A percentile compares a stretch with the other conserved stretches of the same genome.
These are phyloP conservation scores for Anoncus sp. DNA, from an alignment of 2,888 invertebrate genomes.

Conservation along the genomic window DNA sequence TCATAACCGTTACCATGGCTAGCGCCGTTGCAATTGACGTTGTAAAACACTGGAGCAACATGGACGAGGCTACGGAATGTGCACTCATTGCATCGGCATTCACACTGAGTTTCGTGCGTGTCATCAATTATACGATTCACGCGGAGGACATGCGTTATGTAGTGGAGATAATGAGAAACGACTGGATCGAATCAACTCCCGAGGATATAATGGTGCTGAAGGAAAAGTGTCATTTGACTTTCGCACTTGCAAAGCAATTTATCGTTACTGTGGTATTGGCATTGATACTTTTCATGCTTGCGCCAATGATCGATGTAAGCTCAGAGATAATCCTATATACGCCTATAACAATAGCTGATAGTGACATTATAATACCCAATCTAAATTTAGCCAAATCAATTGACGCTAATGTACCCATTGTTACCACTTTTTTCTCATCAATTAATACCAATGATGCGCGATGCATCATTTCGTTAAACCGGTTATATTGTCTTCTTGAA, in stretches of 20 bases:
- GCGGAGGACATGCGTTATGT: slow-evolving; percentile 72
- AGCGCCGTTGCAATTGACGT: slow-evolving; percentile 67
- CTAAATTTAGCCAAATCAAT: no score
- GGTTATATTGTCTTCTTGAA: no score
- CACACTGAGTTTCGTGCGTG: slow-evolving; percentile 70
- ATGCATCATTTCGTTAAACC: no score
- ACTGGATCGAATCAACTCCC: slow-evolving; percentile 71
- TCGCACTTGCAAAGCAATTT: slow-evolving; percentile 74
- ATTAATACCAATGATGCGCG: no score
- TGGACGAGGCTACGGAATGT: slow-evolving; percentile 76
- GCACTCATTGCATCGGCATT: slow-evolving; percentile 70
- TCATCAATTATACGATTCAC: slow-evolving; percentile 68
- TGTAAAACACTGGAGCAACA: slow-evolving; percentile 67
- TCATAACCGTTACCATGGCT: slow-evolving; percentile 49
- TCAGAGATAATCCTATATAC: neutral
- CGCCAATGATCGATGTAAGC: slow-evolving; percentile 73
- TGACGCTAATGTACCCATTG: neutral
- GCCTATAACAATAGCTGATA: no score
- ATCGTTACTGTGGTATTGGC: slow-evolving; percentile 69
- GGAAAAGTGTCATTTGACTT: slow-evolving; percentile 71
- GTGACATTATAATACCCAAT: no score
- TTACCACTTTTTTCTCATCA: no score
- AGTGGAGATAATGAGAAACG: slow-evolving; percentile 72
- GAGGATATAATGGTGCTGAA: slow-evolving; percentile 67
- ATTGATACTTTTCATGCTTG: slow-evolving; percentile 61